A percentile compares a stretch with the other conserved stretches of the same genome.
phyloP scores from a whole-genome alignment of 2,113 vertebrate genomes.

The Peromyscus leucopus region DNA sequence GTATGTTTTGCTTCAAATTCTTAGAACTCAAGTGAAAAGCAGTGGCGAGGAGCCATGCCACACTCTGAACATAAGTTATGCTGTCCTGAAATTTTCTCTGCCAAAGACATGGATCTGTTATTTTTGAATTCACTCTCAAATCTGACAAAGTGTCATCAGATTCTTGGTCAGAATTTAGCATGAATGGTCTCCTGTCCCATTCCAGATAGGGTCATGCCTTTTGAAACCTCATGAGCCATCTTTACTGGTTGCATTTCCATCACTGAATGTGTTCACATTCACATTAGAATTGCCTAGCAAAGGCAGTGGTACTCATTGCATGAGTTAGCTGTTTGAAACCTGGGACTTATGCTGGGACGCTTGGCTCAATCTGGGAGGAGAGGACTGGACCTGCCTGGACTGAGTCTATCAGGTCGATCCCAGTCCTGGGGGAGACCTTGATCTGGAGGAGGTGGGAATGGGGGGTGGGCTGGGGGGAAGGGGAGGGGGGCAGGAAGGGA shows the following conservation, averaged over 20 bases:
- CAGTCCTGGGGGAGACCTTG: no score
- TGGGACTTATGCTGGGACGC: no score
- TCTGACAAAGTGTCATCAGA: not conserved
- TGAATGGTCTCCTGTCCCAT: not conserved
- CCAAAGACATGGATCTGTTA: not conserved
- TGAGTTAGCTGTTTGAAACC: no score
- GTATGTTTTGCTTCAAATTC: not conserved
- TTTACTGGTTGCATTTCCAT: not conserved
- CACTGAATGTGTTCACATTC: not conserved
- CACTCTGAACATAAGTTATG: no score
- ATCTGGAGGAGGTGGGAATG: no score
- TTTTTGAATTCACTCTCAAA: not conserved
- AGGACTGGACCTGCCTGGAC: no score
- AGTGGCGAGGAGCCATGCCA: no score
- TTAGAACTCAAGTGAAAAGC: not conserved
- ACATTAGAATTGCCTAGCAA: not conserved
- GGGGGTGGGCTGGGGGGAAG: no score
- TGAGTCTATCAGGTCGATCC: no score
- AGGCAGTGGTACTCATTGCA: no score
- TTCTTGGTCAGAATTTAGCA: not conserved
- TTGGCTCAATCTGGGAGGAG: no score
- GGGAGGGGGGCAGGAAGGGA: no score
- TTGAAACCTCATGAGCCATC: not conserved
- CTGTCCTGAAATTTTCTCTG: not conserved
- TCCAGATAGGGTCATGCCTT: fast-evolving